Evolutionary conservation across 2,888 invertebrate genomes (phyloP).

Genomic region (Panopea generosa): DNA sequence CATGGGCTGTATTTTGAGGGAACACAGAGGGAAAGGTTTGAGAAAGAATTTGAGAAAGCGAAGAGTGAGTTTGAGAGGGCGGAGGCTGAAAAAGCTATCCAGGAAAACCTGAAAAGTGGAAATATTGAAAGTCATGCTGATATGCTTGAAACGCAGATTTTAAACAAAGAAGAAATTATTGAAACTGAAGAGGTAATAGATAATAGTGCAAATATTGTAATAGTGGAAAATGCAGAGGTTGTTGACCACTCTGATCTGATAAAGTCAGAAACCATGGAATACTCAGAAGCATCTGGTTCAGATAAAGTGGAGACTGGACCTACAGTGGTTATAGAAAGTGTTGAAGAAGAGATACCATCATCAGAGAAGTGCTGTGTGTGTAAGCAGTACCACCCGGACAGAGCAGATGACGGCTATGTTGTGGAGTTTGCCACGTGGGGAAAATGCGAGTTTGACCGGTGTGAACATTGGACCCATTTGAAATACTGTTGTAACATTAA

Average conservation of each 20-base stretch:
- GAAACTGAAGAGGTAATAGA: constrained; percentile 13
- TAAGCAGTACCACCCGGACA: constrained; percentile 59
- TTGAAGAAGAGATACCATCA: constrained; percentile 54
- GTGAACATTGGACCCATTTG: constrained; percentile 61
- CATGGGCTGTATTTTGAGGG: constrained; percentile 61
- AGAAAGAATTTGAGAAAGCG: constrained; percentile 51
- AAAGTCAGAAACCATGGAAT: constrained; percentile 43
- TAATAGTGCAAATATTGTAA: constrained; percentile 12
- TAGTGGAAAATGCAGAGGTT: not conserved
- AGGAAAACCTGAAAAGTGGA: constrained; percentile 4
- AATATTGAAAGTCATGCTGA: not conserved
- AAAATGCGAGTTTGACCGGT: constrained; percentile 57
- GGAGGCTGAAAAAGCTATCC: constrained; percentile 17
- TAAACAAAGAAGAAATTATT: not conserved
- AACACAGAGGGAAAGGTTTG: constrained; percentile 55
- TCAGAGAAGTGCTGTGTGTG: constrained; percentile 62
- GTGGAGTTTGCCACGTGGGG: constrained; percentile 65
- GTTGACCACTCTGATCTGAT: too few relatives aligned
- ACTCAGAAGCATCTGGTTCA: constrained; percentile 42
- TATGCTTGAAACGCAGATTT: not conserved
- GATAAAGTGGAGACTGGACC: constrained; percentile 44
- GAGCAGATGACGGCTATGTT: constrained; percentile 52
- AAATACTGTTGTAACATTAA: constrained; percentile 62
- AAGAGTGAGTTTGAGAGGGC: constrained; percentile 39
- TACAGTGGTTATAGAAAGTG: constrained; percentile 54